A percentile compares a stretch with the other conserved stretches of the same genome.
Conservation (phyloP, 2,113 vertebrate species). For the Eulacestoma nigropectus region DNA sequence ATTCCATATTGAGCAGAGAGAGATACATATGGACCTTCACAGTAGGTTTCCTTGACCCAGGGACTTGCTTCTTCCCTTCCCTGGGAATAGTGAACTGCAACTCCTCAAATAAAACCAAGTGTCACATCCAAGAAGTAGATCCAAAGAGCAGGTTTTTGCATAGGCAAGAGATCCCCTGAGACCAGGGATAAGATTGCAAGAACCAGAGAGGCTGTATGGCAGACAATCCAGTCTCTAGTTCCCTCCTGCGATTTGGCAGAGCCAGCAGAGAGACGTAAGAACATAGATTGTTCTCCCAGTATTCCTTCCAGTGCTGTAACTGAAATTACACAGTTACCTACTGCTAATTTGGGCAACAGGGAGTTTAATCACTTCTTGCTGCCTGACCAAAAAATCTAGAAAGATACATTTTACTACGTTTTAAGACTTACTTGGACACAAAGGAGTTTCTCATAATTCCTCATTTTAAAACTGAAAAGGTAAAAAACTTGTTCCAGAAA, state of each 20-base stretch:
- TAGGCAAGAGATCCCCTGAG: background rate
- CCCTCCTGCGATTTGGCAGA: background rate
- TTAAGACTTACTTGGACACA: background rate
- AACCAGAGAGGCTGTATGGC: background rate
- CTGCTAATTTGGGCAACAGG: background rate
- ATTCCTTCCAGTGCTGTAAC: background rate
- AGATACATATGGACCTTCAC: background rate
- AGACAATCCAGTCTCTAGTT: background rate
- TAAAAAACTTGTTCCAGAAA: background rate
- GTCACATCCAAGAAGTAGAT: background rate
- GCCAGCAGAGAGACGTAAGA: background rate
- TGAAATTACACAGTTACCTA: background rate
- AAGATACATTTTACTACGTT: background rate
- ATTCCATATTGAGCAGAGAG: background rate
- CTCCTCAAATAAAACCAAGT: background rate
- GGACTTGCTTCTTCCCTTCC: background rate
- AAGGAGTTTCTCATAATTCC: background rate
- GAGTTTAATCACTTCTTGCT: background rate
- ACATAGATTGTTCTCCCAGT: background rate
- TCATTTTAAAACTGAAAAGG: background rate
- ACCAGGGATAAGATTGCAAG: background rate
- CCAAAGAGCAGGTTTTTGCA: background rate
- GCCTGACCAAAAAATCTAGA: background rate
- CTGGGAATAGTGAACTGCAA: background rate
- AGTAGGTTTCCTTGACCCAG: background rate